phyloP scores from a whole-genome alignment of 1,140 invertebrate genomes.

The Seison nebaliae region DNA sequence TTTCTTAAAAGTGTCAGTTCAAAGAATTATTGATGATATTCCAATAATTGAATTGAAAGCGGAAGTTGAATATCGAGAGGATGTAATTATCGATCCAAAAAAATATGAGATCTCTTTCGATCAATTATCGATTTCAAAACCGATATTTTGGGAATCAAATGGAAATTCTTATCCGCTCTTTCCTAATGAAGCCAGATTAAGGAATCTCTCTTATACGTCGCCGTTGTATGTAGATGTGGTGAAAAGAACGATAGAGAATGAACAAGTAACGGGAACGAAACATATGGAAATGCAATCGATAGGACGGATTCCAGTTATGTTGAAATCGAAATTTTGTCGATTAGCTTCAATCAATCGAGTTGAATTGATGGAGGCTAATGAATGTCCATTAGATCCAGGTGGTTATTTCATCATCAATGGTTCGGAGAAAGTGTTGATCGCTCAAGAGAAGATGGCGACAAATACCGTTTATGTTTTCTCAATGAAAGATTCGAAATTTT shows the following conservation, averaged over 20 bases:
- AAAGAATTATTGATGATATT: slow-evolving; percentile 89
- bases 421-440: slow-evolving; percentile 49
- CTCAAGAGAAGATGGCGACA: slow-evolving; percentile 97
- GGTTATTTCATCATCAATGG: slow-evolving; percentile 31
- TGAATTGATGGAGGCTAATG: slow-evolving; percentile 90
- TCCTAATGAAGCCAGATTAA: slow-evolving; percentile 65
- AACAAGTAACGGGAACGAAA: no score
- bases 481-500: slow-evolving; percentile 79
- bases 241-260: slow-evolving; percentile 47
- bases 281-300: slow-evolving; percentile 73
- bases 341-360: slow-evolving; percentile 71
- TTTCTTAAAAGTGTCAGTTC: slow-evolving; percentile 97
- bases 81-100: slow-evolving; percentile 64
- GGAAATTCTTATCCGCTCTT: slow-evolving; percentile 4
- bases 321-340: slow-evolving; percentile 78
- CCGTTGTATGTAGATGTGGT: slow-evolving; percentile 92
- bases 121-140: slow-evolving; percentile 91
- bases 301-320: slow-evolving; percentile 96
- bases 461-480: slow-evolving; percentile 97
- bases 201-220: slow-evolving; percentile 44
- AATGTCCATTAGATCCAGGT: slow-evolving; percentile 83
- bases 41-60: slow-evolving; percentile 84
- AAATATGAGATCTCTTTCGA: slow-evolving; percentile 80
- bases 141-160: slow-evolving; percentile 56
- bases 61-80: slow-evolving; percentile 72